Evolutionary conservation across 2,888 invertebrate genomes (phyloP).

Genomic region (Abrostola triplasia): DNA sequence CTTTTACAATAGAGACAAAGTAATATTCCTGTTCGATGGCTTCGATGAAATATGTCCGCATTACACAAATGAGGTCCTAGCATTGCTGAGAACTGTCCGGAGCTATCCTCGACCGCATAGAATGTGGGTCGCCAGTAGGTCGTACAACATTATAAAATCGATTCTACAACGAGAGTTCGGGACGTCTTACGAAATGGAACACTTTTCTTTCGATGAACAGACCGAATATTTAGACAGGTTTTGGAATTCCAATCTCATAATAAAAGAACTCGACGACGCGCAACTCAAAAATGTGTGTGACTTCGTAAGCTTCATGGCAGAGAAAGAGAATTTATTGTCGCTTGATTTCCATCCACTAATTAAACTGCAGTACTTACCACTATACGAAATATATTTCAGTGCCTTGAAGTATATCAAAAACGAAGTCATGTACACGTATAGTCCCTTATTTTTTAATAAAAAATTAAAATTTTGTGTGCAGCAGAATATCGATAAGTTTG

Average conservation of each 20-base stretch:
- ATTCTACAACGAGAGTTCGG: conserved; percentile 34
- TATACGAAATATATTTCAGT: neutral
- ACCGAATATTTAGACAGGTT: conserved; percentile 30
- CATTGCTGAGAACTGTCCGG: conserved; percentile 15
- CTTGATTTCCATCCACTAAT: neutral
- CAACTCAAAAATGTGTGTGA: conserved; percentile 27
- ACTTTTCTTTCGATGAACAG: conserved; percentile 22
- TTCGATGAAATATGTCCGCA: conserved; percentile 54
- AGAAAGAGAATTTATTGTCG: neutral
- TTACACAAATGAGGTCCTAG: conserved; percentile 31
- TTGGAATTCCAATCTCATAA: conserved; percentile 23
- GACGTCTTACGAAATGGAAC: conserved; percentile 19
- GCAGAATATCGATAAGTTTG: too few relatives aligned
- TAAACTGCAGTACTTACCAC: neutral
- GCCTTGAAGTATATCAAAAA: neutral
- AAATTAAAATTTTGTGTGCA: neutral
- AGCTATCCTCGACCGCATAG: conserved; percentile 8
- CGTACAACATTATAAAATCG: conserved; percentile 33
- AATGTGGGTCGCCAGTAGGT: conserved; percentile 48
- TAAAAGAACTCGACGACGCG: conserved; percentile 12
- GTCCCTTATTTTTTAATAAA: neutral
- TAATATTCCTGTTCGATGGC: conserved; percentile 49
- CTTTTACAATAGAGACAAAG: conserved; percentile 18
- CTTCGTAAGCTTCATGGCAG: conserved; percentile 12
- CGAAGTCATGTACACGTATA: neutral